A percentile compares a stretch with the other conserved stretches of the same genome.
These are phyloP conservation scores for Trichomycterus rosablanca DNA, from an alignment of 2,113 vertebrate species.

Conservation along the genomic window DNA sequence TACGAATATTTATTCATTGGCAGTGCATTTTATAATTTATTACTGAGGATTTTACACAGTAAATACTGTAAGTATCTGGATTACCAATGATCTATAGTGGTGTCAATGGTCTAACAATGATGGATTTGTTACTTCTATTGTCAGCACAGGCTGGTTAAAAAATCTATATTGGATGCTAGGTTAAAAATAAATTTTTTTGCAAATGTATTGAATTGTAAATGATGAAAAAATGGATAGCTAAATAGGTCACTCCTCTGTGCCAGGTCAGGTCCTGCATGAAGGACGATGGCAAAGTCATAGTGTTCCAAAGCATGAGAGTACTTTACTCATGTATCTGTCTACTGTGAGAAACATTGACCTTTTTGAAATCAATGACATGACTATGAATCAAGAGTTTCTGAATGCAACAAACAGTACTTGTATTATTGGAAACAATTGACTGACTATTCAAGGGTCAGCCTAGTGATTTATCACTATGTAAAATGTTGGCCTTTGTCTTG, in stretches of 20 bases:
- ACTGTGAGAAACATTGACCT: conserved; percentile 38
- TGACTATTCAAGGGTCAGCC: conserved; percentile 44
- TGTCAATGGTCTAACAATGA: conserved; percentile 29
- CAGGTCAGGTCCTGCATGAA: not conserved
- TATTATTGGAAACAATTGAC: conserved; percentile 51
- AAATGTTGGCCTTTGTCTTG: conserved; percentile 16
- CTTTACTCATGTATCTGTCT: conserved; percentile 45
- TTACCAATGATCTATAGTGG: conserved; percentile 8
- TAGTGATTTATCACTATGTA: conserved; percentile 53
- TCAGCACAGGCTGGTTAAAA: conserved; percentile 1
- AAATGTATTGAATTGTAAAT: no score
- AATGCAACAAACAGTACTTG: conserved; percentile 32
- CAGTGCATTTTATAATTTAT: not conserved
- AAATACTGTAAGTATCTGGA: conserved; percentile 2
- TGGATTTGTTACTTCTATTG: conserved; percentile 13
- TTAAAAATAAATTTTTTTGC: not conserved
- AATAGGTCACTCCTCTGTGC: not conserved
- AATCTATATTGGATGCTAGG: not conserved
- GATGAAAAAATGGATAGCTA: not conserved
- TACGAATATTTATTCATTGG: no score
- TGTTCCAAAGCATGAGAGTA: conserved; percentile 16
- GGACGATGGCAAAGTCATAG: conserved; percentile 14
- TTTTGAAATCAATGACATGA: conserved; percentile 52
- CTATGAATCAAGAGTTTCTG: conserved; percentile 48
- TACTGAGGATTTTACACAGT: conserved; percentile 1